These are phyloP conservation scores for Platichthys flesus DNA, from an alignment of 2,113 vertebrate species.

Conservation along the genomic window DNA sequence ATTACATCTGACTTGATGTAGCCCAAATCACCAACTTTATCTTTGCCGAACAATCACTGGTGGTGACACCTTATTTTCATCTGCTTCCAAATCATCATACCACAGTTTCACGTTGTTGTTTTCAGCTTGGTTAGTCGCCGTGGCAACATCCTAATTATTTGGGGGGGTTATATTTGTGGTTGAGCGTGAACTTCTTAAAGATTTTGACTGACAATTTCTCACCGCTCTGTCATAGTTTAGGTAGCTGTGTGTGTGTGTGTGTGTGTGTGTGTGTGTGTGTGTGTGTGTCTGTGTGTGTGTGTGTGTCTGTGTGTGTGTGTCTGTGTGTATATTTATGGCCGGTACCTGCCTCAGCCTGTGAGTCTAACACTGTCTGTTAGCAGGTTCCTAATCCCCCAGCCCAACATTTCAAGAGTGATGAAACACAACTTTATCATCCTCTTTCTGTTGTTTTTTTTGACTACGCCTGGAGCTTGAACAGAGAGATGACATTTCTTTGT, in stretches of 20 bases:
- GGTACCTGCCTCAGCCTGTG: constrained; percentile 69
- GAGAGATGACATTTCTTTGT: neutral
- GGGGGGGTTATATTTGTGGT: neutral
- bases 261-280: constrained; percentile 5
- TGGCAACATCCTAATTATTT: constrained; percentile 58
- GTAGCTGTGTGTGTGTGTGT: neutral
- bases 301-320: neutral
- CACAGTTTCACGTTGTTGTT: constrained; percentile 22
- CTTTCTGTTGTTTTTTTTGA: neutral
- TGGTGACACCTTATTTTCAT: too few relatives aligned
- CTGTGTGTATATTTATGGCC: constrained; percentile 15
- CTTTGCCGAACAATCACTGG: too few relatives aligned
- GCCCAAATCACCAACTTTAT: too few relatives aligned
- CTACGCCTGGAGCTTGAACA: constrained; percentile 5
- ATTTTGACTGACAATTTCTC: constrained; percentile 8
- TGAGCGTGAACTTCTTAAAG: constrained; percentile 14
- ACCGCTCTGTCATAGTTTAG: constrained; percentile 21
- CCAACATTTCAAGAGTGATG: constrained; percentile 15
- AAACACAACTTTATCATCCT: constrained; percentile 30
- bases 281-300: neutral
- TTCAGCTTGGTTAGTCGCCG: constrained; percentile 31
- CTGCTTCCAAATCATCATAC: neutral
- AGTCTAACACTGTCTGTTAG: constrained; percentile 51
- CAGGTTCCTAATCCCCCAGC: constrained; percentile 44
- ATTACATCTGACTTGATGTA: too few relatives aligned